phyloP scores from a whole-genome alignment of 2,888 invertebrate genomes.

The Pammene aurita region DNA sequence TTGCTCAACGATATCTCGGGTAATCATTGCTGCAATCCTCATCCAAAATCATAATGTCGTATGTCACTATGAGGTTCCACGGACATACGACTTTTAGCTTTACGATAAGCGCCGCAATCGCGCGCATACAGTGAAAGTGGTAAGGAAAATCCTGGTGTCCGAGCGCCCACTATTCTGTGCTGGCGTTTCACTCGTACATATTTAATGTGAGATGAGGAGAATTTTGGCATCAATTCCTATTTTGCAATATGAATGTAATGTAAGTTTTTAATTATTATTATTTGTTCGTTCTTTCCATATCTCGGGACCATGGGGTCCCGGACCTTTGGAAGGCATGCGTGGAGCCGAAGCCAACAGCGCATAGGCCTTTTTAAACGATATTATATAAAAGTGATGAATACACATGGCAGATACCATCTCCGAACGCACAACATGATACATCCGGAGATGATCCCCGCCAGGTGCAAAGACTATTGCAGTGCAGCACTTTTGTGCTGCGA shows the following conservation, averaged over 20 bases:
- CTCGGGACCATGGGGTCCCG: too few relatives aligned
- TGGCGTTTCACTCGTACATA: conserved; percentile 3
- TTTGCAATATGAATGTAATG: background rate
- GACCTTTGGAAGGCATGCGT: too few relatives aligned
- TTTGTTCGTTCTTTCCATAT: too few relatives aligned
- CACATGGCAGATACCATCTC: too few relatives aligned
- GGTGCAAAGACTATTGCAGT: too few relatives aligned
- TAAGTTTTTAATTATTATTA: too few relatives aligned
- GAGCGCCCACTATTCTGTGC: conserved; percentile 8
- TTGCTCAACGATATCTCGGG: conserved; percentile 34
- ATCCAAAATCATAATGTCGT: background rate
- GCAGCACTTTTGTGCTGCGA: too few relatives aligned
- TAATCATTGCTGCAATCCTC: conserved; percentile 31
- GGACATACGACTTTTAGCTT: conserved; percentile 2
- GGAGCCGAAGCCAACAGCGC: too few relatives aligned
- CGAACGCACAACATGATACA: too few relatives aligned
- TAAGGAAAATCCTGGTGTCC: conserved; percentile 45
- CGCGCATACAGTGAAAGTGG: conserved; percentile 45
- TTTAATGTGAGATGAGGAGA: background rate
- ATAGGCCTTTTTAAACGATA: too few relatives aligned
- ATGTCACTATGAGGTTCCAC: background rate
- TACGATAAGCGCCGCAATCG: conserved; percentile 16
- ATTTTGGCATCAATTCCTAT: background rate
- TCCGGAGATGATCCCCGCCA: too few relatives aligned
- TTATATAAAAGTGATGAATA: too few relatives aligned